Evolutionary conservation across 1,140 invertebrate genomes (phyloP), one percentile per base, ranked within the genome.

Genomic region (Lepidurus apus): DNA sequence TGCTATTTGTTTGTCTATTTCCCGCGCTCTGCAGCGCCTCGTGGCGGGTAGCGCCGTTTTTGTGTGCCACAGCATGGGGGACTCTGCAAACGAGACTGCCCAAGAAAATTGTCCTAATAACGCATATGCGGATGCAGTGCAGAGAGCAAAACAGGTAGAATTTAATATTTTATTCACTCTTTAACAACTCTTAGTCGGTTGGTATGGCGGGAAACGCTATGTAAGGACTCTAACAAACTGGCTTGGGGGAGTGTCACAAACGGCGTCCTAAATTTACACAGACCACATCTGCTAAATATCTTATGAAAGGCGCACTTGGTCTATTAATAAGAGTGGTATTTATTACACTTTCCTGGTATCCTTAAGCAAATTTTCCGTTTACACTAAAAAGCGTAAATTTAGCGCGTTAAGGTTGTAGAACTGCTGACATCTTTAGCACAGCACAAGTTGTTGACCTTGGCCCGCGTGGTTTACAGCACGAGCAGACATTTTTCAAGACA

Each of bases 401-500:
- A 21, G 13, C 53, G n/a, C 21, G 53, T 65, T 65, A 7, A 65
- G 53, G 53, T 65, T 13, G 53, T 65, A 65, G 53, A 17, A 65
- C 13, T 65, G 53, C 8, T 65, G 53, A 65, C 13, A 65, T 65
- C 53, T 65, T 65, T 13, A 65, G 53, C 53, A 65, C 53, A 65
- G 53, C 53, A 65, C 53, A 65, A 65, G 53, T 65, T 65, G 53
- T 65, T 65, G 53, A 65, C 53, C 53, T 65, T 65, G 53, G 53
- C 53, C 53, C 53, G 53, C 53, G 53, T 65, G 53, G 53, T 65
- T 13, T 65, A 65, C 8, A 65, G 21, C 53, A 65, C 53, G 13
- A 65, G 53, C 53, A 65, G 53, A 65, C 53, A 65, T 65, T 21
- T 65, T 65, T 65, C 53, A 65, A 65, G 53, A 65, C 53, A 65